A percentile compares a stretch with the other conserved stretches of the same genome.
Conservation (phyloP, 2,888 invertebrate species). For the Automeris io region DNA sequence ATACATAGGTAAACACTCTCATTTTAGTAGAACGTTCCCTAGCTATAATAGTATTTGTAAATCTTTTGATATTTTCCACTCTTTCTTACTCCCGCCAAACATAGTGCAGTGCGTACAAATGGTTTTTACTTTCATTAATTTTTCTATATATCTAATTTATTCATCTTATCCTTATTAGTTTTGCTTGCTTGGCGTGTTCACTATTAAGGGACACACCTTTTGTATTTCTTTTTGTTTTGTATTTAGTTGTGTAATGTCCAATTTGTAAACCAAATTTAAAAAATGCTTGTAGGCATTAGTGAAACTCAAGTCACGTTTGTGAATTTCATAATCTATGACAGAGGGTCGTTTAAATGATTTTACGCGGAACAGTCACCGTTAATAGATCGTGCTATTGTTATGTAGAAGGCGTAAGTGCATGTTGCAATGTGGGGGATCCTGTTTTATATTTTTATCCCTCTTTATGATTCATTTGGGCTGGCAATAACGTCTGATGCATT, state of each 20-base stretch:
- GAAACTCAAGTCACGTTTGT: neutral
- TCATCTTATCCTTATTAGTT: too few species aligned
- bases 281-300: neutral
- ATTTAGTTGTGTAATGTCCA: neutral
- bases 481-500: too few species aligned
- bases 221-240: neutral
- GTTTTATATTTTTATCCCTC: neutral
- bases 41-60: too few species aligned
- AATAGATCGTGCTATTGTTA: neutral
- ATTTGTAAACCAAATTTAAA: neutral
- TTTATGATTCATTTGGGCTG: neutral
- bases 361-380: neutral
- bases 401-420: neutral
- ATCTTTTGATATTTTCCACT: too few species aligned
- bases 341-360: slow-evolving; percentile 6
- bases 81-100: too few species aligned
- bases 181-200: too few species aligned
- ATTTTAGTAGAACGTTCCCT: too few species aligned
- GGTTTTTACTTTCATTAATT: too few species aligned
- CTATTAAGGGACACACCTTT: too few species aligned
- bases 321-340: neutral
- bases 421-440: neutral
- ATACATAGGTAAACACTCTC: too few species aligned
- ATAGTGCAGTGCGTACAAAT: too few species aligned
- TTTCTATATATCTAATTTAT: too few species aligned